Conservation (phyloP, 2,113 vertebrate genomes). For the Chaenocephalus aceratus region DNA sequence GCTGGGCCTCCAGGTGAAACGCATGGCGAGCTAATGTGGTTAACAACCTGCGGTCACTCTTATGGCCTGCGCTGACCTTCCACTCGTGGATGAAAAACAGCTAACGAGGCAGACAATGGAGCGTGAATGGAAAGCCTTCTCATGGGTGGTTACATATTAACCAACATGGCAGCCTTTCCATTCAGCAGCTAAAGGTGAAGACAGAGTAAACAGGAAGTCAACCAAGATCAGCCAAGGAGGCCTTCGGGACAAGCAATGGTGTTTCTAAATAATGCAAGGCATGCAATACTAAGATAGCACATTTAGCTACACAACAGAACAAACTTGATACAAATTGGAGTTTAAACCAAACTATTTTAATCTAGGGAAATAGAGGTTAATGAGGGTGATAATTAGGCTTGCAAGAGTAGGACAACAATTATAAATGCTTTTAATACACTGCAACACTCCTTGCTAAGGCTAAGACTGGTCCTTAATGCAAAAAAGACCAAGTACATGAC, state of each 20-base stretch:
- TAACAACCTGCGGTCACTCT: constrained; percentile 19
- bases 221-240: neutral
- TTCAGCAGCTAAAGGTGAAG: constrained; percentile 30
- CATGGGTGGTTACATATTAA: constrained; percentile 42
- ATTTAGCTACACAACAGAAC: no score
- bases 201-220: neutral
- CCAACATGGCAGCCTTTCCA: neutral
- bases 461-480: no score
- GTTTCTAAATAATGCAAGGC: neutral
- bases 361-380: neutral
- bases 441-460: no score
- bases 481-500: no score
- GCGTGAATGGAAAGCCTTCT: constrained; percentile 22
- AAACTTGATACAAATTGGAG: neutral
- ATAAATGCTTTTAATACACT: no score
- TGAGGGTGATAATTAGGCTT: neutral
- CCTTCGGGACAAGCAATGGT: neutral
- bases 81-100: neutral
- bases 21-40: constrained; percentile 3
- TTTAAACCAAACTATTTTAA: no score
- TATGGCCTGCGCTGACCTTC: constrained; percentile 8
- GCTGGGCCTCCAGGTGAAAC: constrained; percentile 64
- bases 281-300: no score
- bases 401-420: no score
- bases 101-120: constrained; percentile 26